These are phyloP conservation scores for Chesias legatella DNA, from an alignment of 2,888 invertebrate genomes.

Conservation along the genomic window DNA sequence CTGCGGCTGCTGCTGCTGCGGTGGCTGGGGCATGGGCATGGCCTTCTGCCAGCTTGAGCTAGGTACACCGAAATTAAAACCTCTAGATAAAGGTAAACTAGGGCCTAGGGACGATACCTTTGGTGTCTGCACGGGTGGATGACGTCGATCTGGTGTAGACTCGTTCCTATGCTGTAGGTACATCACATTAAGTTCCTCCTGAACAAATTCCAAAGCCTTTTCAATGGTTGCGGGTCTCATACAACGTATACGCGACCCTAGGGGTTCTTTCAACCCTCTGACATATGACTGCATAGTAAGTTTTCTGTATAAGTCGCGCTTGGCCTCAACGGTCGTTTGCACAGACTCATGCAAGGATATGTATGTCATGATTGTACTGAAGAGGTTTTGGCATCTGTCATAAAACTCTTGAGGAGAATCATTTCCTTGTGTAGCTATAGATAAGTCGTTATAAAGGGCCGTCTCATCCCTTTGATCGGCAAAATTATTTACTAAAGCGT, in stretches of 20 bases:
- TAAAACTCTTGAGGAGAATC: constrained; percentile 29
- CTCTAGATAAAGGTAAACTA: too few species aligned
- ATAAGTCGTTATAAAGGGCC: constrained; percentile 26
- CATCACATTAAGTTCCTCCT: constrained; percentile 27
- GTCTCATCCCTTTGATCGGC: constrained; percentile 31
- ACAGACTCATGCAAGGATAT: constrained; percentile 25
- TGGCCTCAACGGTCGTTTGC: constrained; percentile 20
- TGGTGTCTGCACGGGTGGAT: too few species aligned
- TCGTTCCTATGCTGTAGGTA: constrained; percentile 26
- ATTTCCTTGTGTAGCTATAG: constrained; percentile 22
- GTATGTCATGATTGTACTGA: constrained; percentile 32
- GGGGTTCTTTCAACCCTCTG: constrained; percentile 25
- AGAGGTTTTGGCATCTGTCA: constrained; percentile 25
- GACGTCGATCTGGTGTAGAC: too few species aligned
- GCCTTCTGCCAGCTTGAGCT: neutral
- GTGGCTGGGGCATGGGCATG: neutral
- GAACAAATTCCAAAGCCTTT: constrained; percentile 29
- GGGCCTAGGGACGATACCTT: too few species aligned
- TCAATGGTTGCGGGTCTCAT: constrained; percentile 31
- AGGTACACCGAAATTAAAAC: too few species aligned
- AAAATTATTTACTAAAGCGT: constrained; percentile 29
- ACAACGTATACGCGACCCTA: constrained; percentile 32
- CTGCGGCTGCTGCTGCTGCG: neutral
- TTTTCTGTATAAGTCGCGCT: constrained; percentile 26
- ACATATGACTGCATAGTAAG: constrained; percentile 28